phyloP scores from a whole-genome alignment of 2,888 invertebrate genomes.

The Lasioglossum villosulum region DNA sequence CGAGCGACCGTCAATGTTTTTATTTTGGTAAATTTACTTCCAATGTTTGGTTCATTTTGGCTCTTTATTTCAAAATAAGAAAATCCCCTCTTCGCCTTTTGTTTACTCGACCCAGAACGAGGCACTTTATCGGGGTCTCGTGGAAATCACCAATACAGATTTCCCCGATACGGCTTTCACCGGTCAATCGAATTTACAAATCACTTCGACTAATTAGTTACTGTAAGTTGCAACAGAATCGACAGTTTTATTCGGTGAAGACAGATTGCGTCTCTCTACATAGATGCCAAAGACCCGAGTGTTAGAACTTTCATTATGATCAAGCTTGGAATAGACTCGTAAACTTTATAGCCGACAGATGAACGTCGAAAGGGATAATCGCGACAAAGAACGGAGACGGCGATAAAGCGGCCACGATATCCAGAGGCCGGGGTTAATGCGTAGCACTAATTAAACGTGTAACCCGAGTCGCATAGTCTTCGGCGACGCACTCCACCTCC shows the following conservation, averaged over 20 bases:
- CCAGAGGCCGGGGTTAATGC: not conserved
- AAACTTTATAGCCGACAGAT: not conserved
- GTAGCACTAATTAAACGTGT: conserved; percentile 9
- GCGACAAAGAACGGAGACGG: not conserved
- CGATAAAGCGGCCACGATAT: not conserved
- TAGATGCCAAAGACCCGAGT: not conserved
- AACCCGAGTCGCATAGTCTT: not conserved
- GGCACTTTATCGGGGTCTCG: too few species aligned
- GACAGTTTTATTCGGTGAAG: not conserved
- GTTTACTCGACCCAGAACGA: too few species aligned
- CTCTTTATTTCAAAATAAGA: too few species aligned
- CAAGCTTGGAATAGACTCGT: not conserved
- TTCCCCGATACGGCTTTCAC: too few species aligned
- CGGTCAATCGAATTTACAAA: too few species aligned
- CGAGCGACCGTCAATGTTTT: too few species aligned
- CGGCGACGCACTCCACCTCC: not conserved
- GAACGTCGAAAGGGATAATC: not conserved
- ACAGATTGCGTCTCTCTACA: not conserved
- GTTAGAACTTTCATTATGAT: not conserved
- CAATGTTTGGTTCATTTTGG: too few species aligned
- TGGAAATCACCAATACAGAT: too few species aligned
- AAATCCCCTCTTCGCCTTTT: too few species aligned
- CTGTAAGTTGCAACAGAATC: not conserved
- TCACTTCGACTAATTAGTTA: not conserved
- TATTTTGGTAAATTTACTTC: too few species aligned